Percentiles rank a stretch among this genome's conserved stretches.
phyloP scores from a whole-genome alignment of 2,797 vertebrate species.

The Nothura maculosa region DNA sequence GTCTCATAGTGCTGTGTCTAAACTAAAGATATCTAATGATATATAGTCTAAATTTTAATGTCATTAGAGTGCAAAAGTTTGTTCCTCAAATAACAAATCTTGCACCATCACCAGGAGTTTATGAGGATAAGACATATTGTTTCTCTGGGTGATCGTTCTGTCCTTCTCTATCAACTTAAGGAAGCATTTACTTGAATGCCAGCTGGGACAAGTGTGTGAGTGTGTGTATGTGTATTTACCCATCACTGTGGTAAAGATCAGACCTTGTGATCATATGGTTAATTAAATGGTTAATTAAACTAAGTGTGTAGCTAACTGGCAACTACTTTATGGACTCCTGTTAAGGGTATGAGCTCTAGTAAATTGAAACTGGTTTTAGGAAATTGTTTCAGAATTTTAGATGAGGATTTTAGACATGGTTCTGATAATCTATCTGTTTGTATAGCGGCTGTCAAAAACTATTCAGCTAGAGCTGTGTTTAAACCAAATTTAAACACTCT shows the following conservation, averaged over 20 bases:
- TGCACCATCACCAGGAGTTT: background rate
- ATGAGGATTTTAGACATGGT: background rate
- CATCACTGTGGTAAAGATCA: background rate
- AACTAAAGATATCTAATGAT: background rate
- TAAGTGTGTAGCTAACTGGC: background rate
- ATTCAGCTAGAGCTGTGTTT: background rate
- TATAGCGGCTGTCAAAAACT: background rate
- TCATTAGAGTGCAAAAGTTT: background rate
- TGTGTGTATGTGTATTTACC: background rate
- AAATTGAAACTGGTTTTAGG: background rate
- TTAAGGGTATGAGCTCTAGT: background rate
- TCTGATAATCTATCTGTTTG: background rate
- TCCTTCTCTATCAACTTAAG: background rate
- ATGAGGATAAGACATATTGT: background rate
- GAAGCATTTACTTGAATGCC: background rate
- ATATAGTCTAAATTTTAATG: background rate
- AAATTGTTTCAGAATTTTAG: background rate
- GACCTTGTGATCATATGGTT: rapidly evolving
- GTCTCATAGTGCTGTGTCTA: background rate
- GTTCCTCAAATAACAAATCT: background rate
- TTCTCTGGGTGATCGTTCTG: background rate
- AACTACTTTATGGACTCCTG: background rate
- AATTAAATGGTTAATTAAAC: background rate
- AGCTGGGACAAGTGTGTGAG: background rate
- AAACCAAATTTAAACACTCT: background rate